phyloP scores from a whole-genome alignment of 2,797 vertebrate species.

The Anomalospiza imberbis region DNA sequence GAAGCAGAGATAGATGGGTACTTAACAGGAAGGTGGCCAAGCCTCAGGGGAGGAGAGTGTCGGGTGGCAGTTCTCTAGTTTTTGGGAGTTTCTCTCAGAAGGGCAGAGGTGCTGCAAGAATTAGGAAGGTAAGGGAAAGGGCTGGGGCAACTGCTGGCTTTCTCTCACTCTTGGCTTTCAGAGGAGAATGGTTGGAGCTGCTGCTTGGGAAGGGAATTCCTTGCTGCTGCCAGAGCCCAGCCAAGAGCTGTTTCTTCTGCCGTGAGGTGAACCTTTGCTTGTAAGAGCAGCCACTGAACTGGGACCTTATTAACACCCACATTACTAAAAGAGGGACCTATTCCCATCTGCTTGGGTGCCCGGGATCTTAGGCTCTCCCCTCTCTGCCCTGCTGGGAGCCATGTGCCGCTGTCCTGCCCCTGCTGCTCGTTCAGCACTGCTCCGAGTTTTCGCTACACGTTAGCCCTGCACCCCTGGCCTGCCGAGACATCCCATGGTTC shows the following conservation, averaged over 20 bases:
- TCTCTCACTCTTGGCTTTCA: neutral
- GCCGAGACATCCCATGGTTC: neutral
- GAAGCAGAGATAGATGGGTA: neutral
- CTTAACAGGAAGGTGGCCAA: neutral
- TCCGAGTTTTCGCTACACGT: accelerated
- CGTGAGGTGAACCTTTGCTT: neutral
- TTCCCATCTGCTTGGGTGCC: neutral
- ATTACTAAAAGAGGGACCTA: neutral
- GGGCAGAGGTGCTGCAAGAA: neutral
- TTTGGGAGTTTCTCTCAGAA: neutral
- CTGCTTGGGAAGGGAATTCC: neutral
- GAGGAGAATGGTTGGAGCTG: neutral
- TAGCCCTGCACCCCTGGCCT: neutral
- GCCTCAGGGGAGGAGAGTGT: neutral
- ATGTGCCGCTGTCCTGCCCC: accelerated
- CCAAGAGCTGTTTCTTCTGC: neutral
- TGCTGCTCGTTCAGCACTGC: neutral
- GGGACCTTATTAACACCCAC: neutral
- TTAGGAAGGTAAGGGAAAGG: neutral
- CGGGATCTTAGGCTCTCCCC: neutral
- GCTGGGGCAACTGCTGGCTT: neutral
- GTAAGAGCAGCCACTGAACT: neutral
- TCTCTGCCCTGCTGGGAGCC: neutral
- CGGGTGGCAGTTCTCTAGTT: neutral
- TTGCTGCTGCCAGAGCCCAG: neutral